Percentiles rank a stretch among this genome's conserved stretches.
These are phyloP conservation scores for Herpetotheres cachinnans DNA, from an alignment of 2,113 vertebrate species.

Conservation along the genomic window DNA sequence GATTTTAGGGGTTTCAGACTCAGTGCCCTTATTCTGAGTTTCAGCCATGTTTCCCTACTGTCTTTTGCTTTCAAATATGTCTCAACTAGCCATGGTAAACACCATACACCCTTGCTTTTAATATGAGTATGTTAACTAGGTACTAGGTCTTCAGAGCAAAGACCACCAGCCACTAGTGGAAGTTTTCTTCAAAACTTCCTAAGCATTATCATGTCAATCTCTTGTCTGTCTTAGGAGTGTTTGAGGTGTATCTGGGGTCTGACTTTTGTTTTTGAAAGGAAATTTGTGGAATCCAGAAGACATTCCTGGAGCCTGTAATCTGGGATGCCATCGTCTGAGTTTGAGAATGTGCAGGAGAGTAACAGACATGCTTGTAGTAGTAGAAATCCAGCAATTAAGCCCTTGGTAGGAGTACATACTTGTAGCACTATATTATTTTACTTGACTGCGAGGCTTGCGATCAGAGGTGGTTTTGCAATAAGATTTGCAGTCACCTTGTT, in stretches of 20 bases:
- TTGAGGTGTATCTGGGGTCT: not conserved
- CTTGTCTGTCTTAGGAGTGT: not conserved
- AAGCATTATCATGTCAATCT: not conserved
- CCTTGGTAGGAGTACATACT: not conserved
- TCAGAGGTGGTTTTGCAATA: not conserved
- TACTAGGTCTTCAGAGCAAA: not conserved
- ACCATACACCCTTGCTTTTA: not conserved
- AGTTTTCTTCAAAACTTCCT: not conserved
- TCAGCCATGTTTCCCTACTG: not conserved
- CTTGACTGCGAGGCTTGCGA: not conserved
- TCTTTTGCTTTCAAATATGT: not conserved
- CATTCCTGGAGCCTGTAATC: not conserved
- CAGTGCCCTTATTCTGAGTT: not conserved
- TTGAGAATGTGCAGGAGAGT: not conserved
- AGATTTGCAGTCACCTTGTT: not conserved
- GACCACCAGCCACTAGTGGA: not conserved
- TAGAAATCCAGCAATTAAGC: not conserved
- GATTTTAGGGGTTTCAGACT: not conserved
- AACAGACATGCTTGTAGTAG: not conserved
- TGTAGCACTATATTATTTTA: rapidly evolving
- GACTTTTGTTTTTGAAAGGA: not conserved
- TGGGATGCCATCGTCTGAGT: not conserved
- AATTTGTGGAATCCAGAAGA: not conserved
- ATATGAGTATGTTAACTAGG: not conserved
- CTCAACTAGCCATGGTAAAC: not conserved